Base-by-base conservation (phyloP, 2,797 vertebrate species). In the Lagocephalus sceleratus region DNA sequence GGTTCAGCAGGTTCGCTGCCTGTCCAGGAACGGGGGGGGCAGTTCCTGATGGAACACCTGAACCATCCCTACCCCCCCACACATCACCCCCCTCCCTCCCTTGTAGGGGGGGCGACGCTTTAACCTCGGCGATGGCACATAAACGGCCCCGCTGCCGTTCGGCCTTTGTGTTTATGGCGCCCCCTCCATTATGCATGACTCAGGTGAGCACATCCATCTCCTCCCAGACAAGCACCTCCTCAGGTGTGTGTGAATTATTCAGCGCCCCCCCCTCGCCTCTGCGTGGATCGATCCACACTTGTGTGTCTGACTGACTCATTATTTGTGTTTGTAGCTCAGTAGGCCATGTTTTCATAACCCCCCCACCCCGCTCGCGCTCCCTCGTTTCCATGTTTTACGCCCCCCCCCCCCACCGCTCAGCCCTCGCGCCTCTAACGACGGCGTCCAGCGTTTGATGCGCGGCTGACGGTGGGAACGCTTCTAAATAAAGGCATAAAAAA, bases 231-330 rank as follows among this genome's bases (percentile, higher is more conserved):
- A 61, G 63, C 68, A 75, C 71, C 78, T 85, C 85, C 86, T 82
- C 74, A 81, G 86, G 87, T 89, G 84, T 47, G 60, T 75, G 47
- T 88, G 51, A 88, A 87, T 88, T 68, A 87, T 88, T 87, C 74
- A 89, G 73, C 66, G 60, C 68, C 56, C 71, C 63, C 69, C 53
- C 71, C 58, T 67, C 63, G 16, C 40, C 40, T 2, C 57, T 45
- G 61, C 53, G 46, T 51, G 51, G 64, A 86, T 85, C 77, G 82
- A 85, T 83, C 75, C 60, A 58, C 71, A 49, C 68, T 69, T 79
- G 71, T 76, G 64, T 52, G 3, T 76, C 70, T 55, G 43, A 57
- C 50, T 71, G 3, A n/a, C 60, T 73, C 48, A 58, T 82, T 81
- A 73, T 81, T 77, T 75, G 73, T 76, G 67, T 84, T 83, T 85